Base-by-base conservation (phyloP, 2,888 invertebrate genomes). In the Hypomecis atomaria region DNA sequence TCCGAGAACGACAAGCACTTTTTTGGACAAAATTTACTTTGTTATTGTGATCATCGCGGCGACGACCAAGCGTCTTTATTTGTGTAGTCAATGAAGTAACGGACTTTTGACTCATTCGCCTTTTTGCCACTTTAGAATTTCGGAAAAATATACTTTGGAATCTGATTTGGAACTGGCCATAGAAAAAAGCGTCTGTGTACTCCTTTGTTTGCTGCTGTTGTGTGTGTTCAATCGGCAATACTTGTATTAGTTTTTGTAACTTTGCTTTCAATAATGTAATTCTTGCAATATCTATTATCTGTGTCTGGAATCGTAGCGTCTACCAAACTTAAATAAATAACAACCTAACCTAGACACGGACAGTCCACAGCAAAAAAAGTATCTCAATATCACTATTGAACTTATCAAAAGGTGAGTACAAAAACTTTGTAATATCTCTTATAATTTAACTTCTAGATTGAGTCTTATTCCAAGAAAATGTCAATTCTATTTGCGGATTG, bases 81-180 rank as follows among this genome's bases (percentile, higher is more conserved):
- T 66, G 59, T 49, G 43, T 55, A 56, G 37, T 66, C 45, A 65
- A 62, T 71, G 63, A 63, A 65, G 44, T 68, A 70, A 66, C 67
- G 66, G 63, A 49, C 45, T 40, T 53, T 57, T 49, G 42, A 61
- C 48, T 59, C 53, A 62, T 66, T 53, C 23, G 54, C 50, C 61
- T 64, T 69, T 66, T 69, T 66, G 59, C 37, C 45, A n/a, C 44
- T 55, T 53, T 53, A 50, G 37, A 11, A 23, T 55, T 59, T 59
- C 11, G 42, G 40, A 43, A 53, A 53, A 61, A 43, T 8, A 37
- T 65, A 45, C 53, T 59, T 55, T 44, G 52, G 50, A 40, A 59
- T 4, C 53, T 49, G 55, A 44, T 63, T 40, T 52, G 11, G 10
- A 8, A n/a, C 6, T 40, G 1, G 9, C 7, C 5, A 2, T 4